Evolutionary conservation across 1,140 invertebrate genomes (phyloP).

Genomic region (Psilanteris sp.): DNA sequence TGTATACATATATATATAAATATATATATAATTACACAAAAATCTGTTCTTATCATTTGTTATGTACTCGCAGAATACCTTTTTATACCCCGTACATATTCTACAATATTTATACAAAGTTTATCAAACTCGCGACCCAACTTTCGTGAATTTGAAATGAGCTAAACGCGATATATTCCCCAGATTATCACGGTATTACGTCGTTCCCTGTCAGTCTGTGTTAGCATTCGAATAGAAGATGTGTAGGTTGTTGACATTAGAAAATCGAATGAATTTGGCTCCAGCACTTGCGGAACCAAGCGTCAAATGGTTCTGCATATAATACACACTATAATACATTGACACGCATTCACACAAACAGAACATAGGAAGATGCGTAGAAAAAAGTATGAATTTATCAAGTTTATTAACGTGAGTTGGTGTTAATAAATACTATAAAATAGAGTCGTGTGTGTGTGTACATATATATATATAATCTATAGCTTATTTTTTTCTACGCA

Average conservation of each 20-base stretch:
- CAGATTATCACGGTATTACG: slow-evolving; percentile 72
- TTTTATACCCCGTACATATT: slow-evolving; percentile 34
- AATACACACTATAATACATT: slow-evolving; percentile 41
- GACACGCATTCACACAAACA: slow-evolving; percentile 13
- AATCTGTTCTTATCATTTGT: no score
- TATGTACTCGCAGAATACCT: no score
- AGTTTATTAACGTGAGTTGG: no score
- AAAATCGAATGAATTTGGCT: slow-evolving; percentile 68
- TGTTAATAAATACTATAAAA: no score
- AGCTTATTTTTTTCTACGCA: slow-evolving; percentile 55
- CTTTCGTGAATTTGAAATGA: slow-evolving; percentile 41
- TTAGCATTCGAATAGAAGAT: slow-evolving; percentile 75
- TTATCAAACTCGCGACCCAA: slow-evolving; percentile 33
- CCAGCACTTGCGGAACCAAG: slow-evolving; percentile 56
- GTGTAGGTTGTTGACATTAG: slow-evolving; percentile 74
- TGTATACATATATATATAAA: no score
- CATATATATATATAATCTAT: no score
- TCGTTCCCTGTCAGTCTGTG: slow-evolving; percentile 74
- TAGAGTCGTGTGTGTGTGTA: no score
- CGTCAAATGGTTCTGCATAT: slow-evolving; percentile 53
- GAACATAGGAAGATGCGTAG: slow-evolving; percentile 12
- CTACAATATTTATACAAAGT: slow-evolving; percentile 35
- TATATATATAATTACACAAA: no score
- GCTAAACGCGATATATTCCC: slow-evolving; percentile 56
- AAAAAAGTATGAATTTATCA: background rate